phyloP scores from a whole-genome alignment of 2,888 invertebrate genomes.

The Leptothorax acervorum region DNA sequence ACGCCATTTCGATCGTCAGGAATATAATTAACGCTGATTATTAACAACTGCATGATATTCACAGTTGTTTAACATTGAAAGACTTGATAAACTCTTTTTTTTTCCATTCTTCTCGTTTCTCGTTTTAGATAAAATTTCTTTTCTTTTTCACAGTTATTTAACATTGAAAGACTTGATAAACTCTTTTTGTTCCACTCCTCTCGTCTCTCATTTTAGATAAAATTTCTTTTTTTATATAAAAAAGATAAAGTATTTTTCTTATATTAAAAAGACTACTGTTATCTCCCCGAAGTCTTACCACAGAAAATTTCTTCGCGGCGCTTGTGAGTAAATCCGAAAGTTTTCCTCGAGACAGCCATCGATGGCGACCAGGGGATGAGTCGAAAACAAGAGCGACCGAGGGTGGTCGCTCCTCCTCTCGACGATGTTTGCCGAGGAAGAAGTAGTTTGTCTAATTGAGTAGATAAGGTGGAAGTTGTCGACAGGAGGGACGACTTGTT shows the following conservation, averaged over 20 bases:
- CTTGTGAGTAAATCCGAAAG: slow-evolving; percentile 14
- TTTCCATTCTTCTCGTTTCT: background rate
- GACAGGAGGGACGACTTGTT: slow-evolving; percentile 75
- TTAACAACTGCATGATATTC: background rate
- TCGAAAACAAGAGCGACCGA: slow-evolving; percentile 41
- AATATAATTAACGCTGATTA: background rate
- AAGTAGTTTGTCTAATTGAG: slow-evolving; percentile 78
- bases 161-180: background rate
- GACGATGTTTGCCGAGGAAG: slow-evolving; percentile 70
- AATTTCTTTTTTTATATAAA: background rate
- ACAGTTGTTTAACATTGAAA: background rate
- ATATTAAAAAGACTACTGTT: background rate
- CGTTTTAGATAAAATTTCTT: background rate
- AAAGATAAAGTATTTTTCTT: background rate
- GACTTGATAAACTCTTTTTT: background rate
- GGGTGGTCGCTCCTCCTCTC: slow-evolving; percentile 39
- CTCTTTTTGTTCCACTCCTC: background rate
- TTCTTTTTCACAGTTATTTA: background rate
- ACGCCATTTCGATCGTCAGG: background rate
- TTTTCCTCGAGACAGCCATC: slow-evolving; percentile 27
- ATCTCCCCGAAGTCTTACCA: background rate
- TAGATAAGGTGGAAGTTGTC: slow-evolving; percentile 76
- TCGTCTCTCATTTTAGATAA: background rate
- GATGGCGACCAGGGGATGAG: slow-evolving; percentile 8
- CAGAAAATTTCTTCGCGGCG: background rate